Conservation (phyloP, 2,888 invertebrate genomes). For the Melanchra persicariae region DNA sequence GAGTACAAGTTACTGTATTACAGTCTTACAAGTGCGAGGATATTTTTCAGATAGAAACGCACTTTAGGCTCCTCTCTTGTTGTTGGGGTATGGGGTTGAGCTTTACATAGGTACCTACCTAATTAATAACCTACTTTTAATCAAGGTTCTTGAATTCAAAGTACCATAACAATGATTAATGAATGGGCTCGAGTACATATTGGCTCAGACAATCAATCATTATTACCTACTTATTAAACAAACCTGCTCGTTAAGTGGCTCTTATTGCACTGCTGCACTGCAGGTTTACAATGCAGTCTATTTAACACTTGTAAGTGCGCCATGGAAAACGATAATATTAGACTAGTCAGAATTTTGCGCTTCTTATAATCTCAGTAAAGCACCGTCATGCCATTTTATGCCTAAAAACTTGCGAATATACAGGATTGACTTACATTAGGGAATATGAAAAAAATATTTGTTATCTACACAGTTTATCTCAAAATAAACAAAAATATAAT, state of each 20-base stretch:
- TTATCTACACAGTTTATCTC: no score
- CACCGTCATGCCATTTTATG: no score
- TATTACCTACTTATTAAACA: no score
- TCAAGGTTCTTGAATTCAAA: neutral
- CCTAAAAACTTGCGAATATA: no score
- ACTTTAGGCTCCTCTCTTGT: neutral
- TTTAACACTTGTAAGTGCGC: neutral
- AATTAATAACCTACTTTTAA: neutral
- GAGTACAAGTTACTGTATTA: slow-evolving; percentile 98
- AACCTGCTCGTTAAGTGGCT: no score
- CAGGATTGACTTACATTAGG: no score
- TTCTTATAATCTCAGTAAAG: no score
- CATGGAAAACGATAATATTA: neutral
- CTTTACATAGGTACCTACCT: neutral
- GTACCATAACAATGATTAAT: neutral
- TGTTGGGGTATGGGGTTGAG: neutral
- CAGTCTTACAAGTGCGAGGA: slow-evolving; percentile 97
- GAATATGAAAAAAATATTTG: no score
- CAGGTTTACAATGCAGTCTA: neutral
- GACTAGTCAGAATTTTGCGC: no score
- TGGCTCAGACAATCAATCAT: neutral
- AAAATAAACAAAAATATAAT: no score
- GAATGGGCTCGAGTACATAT: neutral
- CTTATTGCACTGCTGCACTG: no score
- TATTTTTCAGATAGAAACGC: slow-evolving; percentile 95